phyloP scores from a whole-genome alignment of 2,888 invertebrate genomes.

The Rhaphigaster nebulosa region DNA sequence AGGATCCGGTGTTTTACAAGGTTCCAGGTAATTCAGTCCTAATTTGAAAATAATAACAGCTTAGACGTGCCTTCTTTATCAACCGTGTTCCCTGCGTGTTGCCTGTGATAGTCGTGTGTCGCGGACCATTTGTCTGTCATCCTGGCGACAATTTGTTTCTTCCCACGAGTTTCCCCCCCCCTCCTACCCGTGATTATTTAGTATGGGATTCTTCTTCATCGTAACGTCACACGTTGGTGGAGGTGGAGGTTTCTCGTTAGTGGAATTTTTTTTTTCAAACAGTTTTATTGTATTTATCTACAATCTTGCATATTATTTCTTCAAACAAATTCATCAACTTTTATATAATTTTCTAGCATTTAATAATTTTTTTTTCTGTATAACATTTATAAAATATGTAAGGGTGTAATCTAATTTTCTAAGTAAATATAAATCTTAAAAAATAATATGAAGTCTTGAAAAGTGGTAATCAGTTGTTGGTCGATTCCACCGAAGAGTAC shows the following conservation, averaged over 20 bases:
- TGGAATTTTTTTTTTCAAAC: no score
- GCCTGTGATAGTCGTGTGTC: background rate
- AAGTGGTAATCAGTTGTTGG: no score
- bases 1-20: background rate
- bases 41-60: constrained; percentile 32
- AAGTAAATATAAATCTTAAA: no score
- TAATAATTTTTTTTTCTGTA: no score
- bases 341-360: no score
- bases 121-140: background rate
- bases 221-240: background rate
- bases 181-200: background rate
- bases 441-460: no score
- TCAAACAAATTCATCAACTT: no score
- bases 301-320: no score
- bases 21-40: background rate
- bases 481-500: background rate
- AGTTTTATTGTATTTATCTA: no score
- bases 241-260: background rate
- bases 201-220: background rate
- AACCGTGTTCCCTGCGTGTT: background rate
- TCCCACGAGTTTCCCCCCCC: background rate
- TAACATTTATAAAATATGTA: no score
- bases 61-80: constrained; percentile 4
- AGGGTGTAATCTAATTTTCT: no score
- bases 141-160: background rate